Evolutionary conservation across 2,888 invertebrate species (phyloP), one percentile per base, ranked within the genome.

Genomic region (Eilema depressum): DNA sequence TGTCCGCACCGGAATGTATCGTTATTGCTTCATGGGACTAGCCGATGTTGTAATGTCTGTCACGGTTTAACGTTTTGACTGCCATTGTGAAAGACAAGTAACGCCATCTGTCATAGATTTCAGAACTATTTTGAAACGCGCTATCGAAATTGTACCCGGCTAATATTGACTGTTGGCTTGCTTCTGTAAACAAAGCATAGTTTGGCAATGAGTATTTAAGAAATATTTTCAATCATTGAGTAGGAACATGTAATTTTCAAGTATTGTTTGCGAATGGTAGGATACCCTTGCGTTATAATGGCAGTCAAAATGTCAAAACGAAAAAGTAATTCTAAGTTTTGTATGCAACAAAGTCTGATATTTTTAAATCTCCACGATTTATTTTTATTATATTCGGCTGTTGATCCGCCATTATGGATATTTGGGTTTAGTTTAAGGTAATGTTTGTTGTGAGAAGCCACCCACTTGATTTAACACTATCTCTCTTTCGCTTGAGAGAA

Each of bases 291-390:
- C 25, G 23, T 56, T 14, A 56, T 10, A 56, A n/a, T 69, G 73
- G 64, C 67, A 74, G 68, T 73, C 64, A 68, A 66, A 68, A 64
- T n/a, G 56, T 53, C 23, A 69, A 71, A 68, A 73, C 56, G 28
- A 53, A 25, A 53, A 57, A 63, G 70, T 82, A 75, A 79, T 77
- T 72, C 76, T 81, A 81, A 83, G 79, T 81, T 83, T 83, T 83
- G 77, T 83, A 81, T 75, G 82, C 80, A 81, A 81, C 81, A 82
- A 81, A 81, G 80, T 81, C 80, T 81, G 80, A 81, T 81, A 81
- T 81, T 81, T 72, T 81, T 82, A 78, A 82, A 80, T 80, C 69
- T 77, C 75, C 72, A 73, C 62, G 71, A 74, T 80, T 80, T 71
- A 82, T 62, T 77, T 78, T 65, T 68, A 75, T 78, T 75, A 68